Evolutionary conservation across 2,888 invertebrate species (phyloP).

Genomic region (Torymus texanus): DNA sequence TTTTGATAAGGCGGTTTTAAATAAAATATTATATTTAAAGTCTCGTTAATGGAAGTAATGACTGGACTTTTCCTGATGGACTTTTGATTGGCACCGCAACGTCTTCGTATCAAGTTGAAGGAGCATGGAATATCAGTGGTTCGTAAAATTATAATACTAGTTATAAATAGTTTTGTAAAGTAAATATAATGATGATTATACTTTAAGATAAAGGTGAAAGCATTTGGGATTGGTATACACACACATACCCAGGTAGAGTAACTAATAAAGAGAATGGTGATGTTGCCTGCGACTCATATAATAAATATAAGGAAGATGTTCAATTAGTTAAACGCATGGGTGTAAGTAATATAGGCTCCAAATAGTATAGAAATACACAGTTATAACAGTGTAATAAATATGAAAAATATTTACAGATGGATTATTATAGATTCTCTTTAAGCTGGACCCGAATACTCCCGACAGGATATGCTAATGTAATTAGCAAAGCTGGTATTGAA

Average conservation of each 20-base stretch:
- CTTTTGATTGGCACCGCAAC: slow-evolving; percentile 70
- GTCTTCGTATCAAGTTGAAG: slow-evolving; percentile 81
- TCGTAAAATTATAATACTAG: slow-evolving; percentile 63
- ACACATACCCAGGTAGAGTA: background rate
- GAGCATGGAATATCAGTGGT: slow-evolving; percentile 80
- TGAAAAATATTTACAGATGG: no score
- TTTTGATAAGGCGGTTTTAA: no score
- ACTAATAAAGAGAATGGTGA: background rate
- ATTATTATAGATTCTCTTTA: no score
- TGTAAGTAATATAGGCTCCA: slow-evolving; percentile 7
- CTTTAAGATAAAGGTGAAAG: background rate
- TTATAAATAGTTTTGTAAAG: background rate
- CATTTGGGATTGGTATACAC: background rate
- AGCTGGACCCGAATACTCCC: no score
- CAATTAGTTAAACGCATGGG: slow-evolving; percentile 58
- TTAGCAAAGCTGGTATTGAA: no score
- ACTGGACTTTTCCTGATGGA: slow-evolving; percentile 58
- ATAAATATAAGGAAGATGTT: slow-evolving; percentile 78
- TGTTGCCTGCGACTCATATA: slow-evolving; percentile 74
- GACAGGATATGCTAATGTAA: no score
- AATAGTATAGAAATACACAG: no score
- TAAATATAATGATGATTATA: background rate
- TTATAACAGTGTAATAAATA: no score
- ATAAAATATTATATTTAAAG: no score
- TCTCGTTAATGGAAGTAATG: background rate